phyloP scores from a whole-genome alignment of 2,113 vertebrate species.

The Pedetes capensis region DNA sequence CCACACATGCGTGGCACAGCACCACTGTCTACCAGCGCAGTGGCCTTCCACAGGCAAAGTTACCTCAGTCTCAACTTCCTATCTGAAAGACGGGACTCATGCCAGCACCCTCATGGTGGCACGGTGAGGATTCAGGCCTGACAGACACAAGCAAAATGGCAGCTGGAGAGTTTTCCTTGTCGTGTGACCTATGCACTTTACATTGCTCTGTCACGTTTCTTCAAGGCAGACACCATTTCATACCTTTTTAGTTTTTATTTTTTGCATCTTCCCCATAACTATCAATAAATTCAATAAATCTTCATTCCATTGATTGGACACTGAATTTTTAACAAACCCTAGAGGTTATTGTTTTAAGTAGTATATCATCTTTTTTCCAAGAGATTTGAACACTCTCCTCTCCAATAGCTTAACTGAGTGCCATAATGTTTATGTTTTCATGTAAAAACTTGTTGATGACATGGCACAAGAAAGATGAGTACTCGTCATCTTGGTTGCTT shows the following conservation, averaged over 20 bases:
- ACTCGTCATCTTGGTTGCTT: neutral
- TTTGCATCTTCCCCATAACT: neutral
- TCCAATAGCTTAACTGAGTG: neutral
- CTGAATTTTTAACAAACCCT: slow-evolving; percentile 42
- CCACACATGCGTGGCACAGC: too few species aligned
- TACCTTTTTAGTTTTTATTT: neutral
- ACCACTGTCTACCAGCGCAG: rapidly evolving
- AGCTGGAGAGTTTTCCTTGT: rapidly evolving
- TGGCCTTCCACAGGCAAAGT: neutral
- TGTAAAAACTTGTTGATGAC: neutral
- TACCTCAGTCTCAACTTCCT: rapidly evolving
- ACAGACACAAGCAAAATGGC: rapidly evolving
- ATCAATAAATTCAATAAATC: neutral
- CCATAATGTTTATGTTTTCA: neutral
- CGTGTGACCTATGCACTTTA: rapidly evolving
- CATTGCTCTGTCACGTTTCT: rapidly evolving
- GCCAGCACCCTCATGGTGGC: rapidly evolving
- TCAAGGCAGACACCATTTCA: neutral
- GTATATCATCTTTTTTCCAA: neutral
- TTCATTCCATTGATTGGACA: neutral
- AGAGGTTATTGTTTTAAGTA: slow-evolving; percentile 49
- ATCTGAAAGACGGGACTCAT: neutral
- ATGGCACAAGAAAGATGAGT: neutral
- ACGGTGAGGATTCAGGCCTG: rapidly evolving
- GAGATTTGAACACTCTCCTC: neutral